Evolutionary conservation across 2,888 invertebrate species (phyloP), one percentile per base, ranked within the genome.

Genomic region (Acleris cristana): DNA sequence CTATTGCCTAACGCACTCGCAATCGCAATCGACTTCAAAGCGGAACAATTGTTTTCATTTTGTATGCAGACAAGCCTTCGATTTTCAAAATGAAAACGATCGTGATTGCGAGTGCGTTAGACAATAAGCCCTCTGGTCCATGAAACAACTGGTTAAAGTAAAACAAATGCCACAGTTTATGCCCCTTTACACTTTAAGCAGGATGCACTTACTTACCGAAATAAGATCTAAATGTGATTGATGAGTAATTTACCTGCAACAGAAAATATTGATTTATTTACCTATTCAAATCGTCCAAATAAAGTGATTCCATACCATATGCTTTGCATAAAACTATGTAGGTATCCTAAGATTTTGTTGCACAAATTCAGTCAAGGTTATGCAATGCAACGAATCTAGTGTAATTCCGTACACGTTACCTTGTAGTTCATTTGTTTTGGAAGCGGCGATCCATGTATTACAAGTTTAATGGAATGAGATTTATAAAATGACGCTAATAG

Each of bases 381-480:
- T n/a, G 26, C 26, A 26, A 63, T 63, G 56, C 52, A 23, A 57
- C 51, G 53, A 58, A 58, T 67, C 53, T 62, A 58, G 34, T 54
- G 53, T 67, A 63, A 67, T 63, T 30, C 34, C 53, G 40, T 58
- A 61, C 60, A 55, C 53, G 65, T 71, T 71, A 74, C 73, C 75
- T 75, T 73, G 69, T 64, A 60, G 56, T 71, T 68, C 81, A 75
- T 85, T 83, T 82, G 73, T 78, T 76, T 80, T 81, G 76, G 78
- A 77, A 77, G 73, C 72, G 74, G 64, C 61, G 45, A 62, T 73
- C 69, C 74, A 72, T 71, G 70, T 70, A 71, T 74, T 72, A 71
- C 73, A 71, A 72, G 75, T 76, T 75, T 70, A 73, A 78, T 71
- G 70, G 70, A 69, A 70, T 58, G 67, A 65, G 69, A 72, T 73